Evolutionary conservation across 2,113 vertebrate genomes (phyloP).

Genomic region (Lepidothrix coronata): DNA sequence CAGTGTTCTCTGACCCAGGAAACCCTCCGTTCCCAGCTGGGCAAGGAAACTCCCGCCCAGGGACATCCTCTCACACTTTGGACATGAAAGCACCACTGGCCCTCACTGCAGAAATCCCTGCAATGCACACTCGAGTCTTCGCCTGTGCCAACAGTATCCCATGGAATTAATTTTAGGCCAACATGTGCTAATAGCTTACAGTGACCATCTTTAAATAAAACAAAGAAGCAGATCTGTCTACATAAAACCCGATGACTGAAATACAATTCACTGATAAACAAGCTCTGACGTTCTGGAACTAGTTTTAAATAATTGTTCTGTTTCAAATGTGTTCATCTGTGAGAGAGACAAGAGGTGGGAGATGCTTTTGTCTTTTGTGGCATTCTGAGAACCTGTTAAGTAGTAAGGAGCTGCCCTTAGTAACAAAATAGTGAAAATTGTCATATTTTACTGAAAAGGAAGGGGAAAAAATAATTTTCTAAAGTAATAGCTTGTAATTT

Average conservation of each 20-base stretch:
- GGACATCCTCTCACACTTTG: neutral
- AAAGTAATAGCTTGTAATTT: constrained; percentile 34
- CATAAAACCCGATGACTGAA: neutral
- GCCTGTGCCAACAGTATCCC: neutral
- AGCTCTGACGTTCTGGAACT: neutral
- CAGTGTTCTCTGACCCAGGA: neutral
- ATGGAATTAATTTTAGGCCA: neutral
- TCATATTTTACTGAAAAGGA: constrained; percentile 4
- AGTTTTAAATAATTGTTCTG: neutral
- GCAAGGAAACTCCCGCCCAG: neutral
- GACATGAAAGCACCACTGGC: neutral
- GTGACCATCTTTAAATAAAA: neutral
- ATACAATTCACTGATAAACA: neutral
- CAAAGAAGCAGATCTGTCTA: neutral
- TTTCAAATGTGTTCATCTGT: neutral
- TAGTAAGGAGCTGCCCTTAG: neutral
- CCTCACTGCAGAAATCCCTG: neutral
- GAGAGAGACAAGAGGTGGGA: neutral
- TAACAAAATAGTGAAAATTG: constrained; percentile 24
- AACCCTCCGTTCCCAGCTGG: neutral
- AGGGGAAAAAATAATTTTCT: constrained; percentile 3
- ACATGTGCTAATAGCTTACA: neutral
- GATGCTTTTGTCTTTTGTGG: constrained; percentile 3
- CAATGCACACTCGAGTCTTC: neutral
- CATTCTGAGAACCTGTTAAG: neutral